Conservation (phyloP, 2,113 vertebrate species). For the Sisor rabdophorus region DNA sequence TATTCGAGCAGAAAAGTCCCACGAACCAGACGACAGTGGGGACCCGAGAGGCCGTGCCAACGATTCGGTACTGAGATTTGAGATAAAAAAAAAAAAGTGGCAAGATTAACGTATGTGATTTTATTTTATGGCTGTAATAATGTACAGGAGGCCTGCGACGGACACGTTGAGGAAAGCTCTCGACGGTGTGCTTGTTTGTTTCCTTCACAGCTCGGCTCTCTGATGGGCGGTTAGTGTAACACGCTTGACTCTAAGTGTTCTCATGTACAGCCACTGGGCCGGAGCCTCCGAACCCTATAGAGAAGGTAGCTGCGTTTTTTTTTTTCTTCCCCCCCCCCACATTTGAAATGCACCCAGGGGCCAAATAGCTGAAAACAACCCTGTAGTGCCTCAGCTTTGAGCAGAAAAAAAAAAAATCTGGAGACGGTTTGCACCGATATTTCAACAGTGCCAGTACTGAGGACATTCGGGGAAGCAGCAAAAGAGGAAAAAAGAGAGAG, state of each 20-base stretch:
- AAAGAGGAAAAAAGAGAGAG: conserved; percentile 42
- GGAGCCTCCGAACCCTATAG: conserved; percentile 35
- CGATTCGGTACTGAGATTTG: not conserved
- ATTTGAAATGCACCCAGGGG: conserved; percentile 77
- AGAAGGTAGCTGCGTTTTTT: conserved; percentile 52
- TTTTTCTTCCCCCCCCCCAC: conserved; percentile 53
- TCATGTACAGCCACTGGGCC: conserved; percentile 37
- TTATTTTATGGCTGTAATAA: not conserved
- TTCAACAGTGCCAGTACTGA: conserved; percentile 73
- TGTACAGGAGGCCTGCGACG: conserved; percentile 18
- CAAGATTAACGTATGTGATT: conserved; percentile 12
- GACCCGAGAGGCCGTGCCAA: not conserved
- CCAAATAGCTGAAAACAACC: conserved; percentile 78
- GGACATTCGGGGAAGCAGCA: conserved; percentile 56
- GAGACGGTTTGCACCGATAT: conserved; percentile 77
- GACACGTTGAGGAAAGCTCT: not conserved
- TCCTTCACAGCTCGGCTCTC: conserved; percentile 29
- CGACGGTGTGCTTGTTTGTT: conserved; percentile 15
- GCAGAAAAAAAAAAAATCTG: conserved; percentile 68
- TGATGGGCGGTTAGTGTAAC: conserved; percentile 37
- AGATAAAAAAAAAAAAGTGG: not conserved
- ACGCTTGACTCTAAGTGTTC: conserved; percentile 21
- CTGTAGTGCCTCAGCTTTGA: conserved; percentile 63
- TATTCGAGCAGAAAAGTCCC: conserved; percentile 37
- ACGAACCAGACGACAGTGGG: conserved; percentile 3